phyloP scores from a whole-genome alignment of 2,797 vertebrate genomes.

The Sciurus carolinensis region DNA sequence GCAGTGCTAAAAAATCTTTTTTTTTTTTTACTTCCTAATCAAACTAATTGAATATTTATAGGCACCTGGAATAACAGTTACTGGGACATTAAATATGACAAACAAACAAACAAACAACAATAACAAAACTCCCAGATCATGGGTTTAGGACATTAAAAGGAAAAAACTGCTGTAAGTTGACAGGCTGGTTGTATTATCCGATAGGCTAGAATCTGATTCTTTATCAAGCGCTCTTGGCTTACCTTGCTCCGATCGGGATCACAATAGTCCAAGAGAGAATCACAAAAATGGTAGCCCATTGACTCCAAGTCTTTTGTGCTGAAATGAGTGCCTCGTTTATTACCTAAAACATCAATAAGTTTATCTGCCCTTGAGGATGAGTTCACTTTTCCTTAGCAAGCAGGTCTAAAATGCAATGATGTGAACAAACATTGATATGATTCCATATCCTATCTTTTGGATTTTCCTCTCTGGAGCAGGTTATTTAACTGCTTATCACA shows the following conservation, averaged over 20 bases:
- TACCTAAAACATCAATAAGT: constrained; percentile 86
- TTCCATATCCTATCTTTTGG: neutral
- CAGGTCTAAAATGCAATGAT: constrained; percentile 37
- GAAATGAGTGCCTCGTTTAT: constrained; percentile 88
- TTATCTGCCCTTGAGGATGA: constrained; percentile 64
- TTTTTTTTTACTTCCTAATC: constrained; percentile 42
- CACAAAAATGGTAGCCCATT: constrained; percentile 89
- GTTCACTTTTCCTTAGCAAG: constrained; percentile 33
- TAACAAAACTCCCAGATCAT: neutral
- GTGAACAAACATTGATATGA: constrained; percentile 18
- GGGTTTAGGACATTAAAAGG: neutral
- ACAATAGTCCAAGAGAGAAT: constrained; percentile 88
- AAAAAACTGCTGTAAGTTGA: neutral
- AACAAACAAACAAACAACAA: neutral
- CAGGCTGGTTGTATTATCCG: neutral
- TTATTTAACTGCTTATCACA: neutral
- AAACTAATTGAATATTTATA: constrained; percentile 51
- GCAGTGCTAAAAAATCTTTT: neutral
- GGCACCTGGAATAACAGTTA: neutral
- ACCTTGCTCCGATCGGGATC: constrained; percentile 88
- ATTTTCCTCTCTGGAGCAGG: constrained; percentile 30
- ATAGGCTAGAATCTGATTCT: neutral
- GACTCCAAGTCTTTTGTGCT: constrained; percentile 88
- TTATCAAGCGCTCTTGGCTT: constrained; percentile 45
- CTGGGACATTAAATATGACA: neutral